Conservation (phyloP, 2,797 vertebrate genomes). For the Octomys mimax region DNA sequence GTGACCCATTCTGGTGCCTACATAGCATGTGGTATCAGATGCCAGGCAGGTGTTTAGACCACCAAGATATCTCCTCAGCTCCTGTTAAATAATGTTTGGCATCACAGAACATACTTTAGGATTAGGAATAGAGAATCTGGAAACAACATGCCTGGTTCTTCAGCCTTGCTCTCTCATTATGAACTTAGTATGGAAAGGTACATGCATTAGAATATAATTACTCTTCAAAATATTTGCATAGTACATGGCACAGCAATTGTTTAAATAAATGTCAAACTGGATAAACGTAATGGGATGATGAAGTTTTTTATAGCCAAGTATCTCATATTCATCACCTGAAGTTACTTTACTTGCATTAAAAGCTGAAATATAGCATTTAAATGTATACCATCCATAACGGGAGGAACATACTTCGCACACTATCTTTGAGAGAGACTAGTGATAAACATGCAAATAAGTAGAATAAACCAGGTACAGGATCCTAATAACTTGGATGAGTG, state of each 20-base stretch:
- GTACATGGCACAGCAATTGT: not conserved
- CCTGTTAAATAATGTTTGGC: not conserved
- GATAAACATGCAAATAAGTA: not conserved
- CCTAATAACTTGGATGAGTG: not conserved
- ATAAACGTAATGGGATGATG: not conserved
- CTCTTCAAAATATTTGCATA: not conserved
- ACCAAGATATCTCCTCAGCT: too few relatives aligned
- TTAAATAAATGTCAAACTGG: not conserved
- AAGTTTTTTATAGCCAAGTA: not conserved
- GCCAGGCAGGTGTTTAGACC: too few relatives aligned
- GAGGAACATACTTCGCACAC: not conserved
- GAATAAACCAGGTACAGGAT: not conserved
- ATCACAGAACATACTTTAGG: not conserved
- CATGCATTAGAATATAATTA: not conserved
- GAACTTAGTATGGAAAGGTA: not conserved
- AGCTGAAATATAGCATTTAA: not conserved
- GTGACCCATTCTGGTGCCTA: too few relatives aligned
- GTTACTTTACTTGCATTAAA: not conserved
- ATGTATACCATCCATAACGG: not conserved
- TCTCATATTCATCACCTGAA: not conserved
- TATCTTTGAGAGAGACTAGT: not conserved
- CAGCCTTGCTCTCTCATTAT: not conserved
- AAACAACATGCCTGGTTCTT: not conserved
- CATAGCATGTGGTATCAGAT: too few relatives aligned
- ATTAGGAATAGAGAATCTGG: not conserved